Evolutionary conservation across 2,113 vertebrate genomes (phyloP).

Genomic region (Phalacrocorax carbo): DNA sequence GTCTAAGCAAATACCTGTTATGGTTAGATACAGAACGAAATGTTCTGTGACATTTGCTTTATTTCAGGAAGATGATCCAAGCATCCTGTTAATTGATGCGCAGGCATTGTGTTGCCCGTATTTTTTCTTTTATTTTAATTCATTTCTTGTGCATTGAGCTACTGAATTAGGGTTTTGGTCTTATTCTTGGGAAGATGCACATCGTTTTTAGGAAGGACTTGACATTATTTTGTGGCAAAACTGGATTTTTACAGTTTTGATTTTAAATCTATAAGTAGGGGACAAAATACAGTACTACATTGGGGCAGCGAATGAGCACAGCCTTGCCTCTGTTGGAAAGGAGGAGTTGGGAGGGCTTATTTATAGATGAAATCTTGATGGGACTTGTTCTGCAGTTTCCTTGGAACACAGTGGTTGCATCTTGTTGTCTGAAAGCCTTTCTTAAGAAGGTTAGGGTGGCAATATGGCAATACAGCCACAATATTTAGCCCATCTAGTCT

Average conservation of each 20-base stretch:
- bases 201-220: neutral
- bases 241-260: neutral
- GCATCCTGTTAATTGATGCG: neutral
- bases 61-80: neutral
- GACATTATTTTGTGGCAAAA: neutral
- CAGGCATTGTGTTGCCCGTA: neutral
- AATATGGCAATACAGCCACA: neutral
- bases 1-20: neutral
- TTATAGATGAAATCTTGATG: neutral
- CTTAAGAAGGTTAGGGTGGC: neutral
- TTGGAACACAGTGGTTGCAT: neutral
- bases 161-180: neutral
- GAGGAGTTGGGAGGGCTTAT: neutral
- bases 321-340: neutral
- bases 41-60: neutral
- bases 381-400: neutral
- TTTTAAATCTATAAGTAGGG: neutral
- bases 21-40: neutral
- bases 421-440: neutral
- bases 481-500: neutral
- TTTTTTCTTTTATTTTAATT: neutral
- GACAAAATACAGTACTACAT: neutral
- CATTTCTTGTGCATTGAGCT: neutral
- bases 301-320: neutral
- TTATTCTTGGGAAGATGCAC: neutral